Evolutionary conservation across 2,113 vertebrate genomes (phyloP).

Genomic region (Colius striatus): DNA sequence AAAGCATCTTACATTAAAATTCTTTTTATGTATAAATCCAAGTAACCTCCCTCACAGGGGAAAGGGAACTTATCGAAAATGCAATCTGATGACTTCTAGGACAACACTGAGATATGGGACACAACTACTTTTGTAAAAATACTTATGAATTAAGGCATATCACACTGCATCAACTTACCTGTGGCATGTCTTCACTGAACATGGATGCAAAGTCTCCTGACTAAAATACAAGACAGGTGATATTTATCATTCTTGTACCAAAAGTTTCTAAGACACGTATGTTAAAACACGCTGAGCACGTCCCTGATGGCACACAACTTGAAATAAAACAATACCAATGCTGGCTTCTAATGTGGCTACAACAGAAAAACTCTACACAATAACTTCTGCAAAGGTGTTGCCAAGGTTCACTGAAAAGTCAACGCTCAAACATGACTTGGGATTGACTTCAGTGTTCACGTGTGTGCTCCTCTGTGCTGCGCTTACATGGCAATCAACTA

Average conservation of each 20-base stretch:
- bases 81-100: background rate
- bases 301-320: background rate
- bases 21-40: background rate
- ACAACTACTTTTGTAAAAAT: background rate
- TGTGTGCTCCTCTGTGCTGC: background rate
- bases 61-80: background rate
- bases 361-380: background rate
- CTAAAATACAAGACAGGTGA: conserved; percentile 75
- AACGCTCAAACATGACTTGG: background rate
- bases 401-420: background rate
- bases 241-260: conserved; percentile 63
- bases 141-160: background rate
- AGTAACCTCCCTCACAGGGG: background rate
- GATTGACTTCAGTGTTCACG: background rate
- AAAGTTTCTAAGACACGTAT: background rate
- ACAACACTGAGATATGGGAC: background rate
- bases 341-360: background rate
- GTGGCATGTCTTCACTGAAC: conserved; percentile 81
- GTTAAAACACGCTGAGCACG: background rate
- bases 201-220: conserved; percentile 79
- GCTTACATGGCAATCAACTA: background rate
- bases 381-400: background rate
- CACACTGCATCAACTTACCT: conserved; percentile 43
- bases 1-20: background rate
- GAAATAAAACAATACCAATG: background rate